These are phyloP conservation scores for Hypocryptadius cinnamomeus DNA, from an alignment of 2,113 vertebrate genomes.

Conservation along the genomic window DNA sequence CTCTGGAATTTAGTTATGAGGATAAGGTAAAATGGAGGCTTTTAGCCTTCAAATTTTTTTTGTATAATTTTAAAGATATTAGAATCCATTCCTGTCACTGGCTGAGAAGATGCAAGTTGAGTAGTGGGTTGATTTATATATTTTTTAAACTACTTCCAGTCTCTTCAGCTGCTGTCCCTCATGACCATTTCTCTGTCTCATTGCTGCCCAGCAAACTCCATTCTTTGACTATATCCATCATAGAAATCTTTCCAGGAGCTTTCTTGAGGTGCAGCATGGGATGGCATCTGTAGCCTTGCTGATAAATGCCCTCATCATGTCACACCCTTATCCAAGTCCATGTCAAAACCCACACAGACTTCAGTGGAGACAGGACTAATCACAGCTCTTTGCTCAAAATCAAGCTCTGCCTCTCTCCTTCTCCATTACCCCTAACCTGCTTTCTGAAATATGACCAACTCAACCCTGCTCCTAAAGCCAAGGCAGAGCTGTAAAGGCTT, in stretches of 20 bases:
- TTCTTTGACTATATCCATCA: not conserved
- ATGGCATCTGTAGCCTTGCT: not conserved
- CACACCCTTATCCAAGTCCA: not conserved
- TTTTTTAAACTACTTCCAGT: not conserved
- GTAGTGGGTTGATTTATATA: fast-evolving
- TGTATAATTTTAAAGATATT: not conserved
- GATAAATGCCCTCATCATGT: not conserved
- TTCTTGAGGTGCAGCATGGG: not conserved
- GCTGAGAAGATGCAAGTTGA: not conserved
- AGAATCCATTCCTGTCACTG: not conserved
- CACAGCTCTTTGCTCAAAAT: not conserved
- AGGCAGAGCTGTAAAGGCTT: not conserved
- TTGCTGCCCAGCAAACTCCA: not conserved
- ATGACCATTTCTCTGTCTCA: not conserved
- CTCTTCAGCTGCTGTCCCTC: not conserved
- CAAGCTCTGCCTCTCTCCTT: not conserved
- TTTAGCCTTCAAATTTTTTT: not conserved
- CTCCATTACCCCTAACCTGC: not conserved
- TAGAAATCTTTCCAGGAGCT: not conserved
- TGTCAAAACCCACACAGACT: not conserved
- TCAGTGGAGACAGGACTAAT: not conserved
- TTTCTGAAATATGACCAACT: not conserved
- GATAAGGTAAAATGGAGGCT: not conserved
- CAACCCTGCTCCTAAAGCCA: not conserved
- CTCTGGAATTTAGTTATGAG: not conserved